A percentile compares a stretch with the other conserved stretches of the same genome.
These are phyloP conservation scores for Nephotettix cincticeps DNA, from an alignment of 1,140 invertebrate genomes.

Conservation along the genomic window DNA sequence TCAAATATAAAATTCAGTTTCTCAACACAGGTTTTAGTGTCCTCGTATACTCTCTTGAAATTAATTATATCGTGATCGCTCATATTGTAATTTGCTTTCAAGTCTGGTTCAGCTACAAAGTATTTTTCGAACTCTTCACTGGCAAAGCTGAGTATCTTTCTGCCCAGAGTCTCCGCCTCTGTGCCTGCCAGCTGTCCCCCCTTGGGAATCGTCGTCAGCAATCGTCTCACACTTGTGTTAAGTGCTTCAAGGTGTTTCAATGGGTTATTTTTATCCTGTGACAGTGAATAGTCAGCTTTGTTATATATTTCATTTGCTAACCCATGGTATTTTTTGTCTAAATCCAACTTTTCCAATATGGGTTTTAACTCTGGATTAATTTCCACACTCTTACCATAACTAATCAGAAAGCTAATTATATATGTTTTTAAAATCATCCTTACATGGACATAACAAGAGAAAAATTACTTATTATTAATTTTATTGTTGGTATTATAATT, in stretches of 20 bases:
- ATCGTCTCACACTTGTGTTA: background rate
- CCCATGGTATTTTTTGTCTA: constrained; percentile 1
- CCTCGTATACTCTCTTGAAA: background rate
- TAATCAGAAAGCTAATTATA: too few species aligned
- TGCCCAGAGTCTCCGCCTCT: background rate
- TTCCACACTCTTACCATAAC: background rate
- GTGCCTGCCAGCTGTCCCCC: background rate
- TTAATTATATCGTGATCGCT: background rate
- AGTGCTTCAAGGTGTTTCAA: background rate
- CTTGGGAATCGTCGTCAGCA: background rate
- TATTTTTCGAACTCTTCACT: background rate
- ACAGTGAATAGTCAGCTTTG: background rate
- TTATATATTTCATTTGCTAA: background rate
- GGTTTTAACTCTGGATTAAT: background rate
- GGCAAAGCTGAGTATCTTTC: background rate
- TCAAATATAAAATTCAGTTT: background rate
- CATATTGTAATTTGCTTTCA: background rate
- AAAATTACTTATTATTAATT: too few species aligned
- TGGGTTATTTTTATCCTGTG: background rate
- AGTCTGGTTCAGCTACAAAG: background rate
- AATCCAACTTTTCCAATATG: background rate
- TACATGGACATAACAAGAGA: too few species aligned
- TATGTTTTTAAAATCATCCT: too few species aligned
- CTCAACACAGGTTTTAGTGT: background rate
- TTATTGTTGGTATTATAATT: too few species aligned